Base-by-base conservation (phyloP, 1,140 invertebrate genomes). In the Rhopalosiphum maidis region DNA sequence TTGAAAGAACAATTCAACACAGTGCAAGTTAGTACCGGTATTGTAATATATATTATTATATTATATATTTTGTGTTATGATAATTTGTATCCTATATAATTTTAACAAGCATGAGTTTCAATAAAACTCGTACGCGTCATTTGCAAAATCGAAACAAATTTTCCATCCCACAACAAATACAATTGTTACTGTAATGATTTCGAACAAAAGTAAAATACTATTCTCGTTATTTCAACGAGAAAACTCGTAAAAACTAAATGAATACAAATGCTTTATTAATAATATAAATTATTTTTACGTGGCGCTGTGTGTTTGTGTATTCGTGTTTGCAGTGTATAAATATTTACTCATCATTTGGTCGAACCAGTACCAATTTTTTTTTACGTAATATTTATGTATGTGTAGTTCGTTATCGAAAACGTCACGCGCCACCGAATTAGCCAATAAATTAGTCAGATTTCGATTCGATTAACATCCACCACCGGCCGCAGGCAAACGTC, bases 371-470 rank as follows among this genome's bases (percentile, higher is more conserved):
- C 43, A 30, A 87, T 87, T 46, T 77, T 55, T 55, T 41, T 77
- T 77, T 18, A n/a, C 15, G 30, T 46, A n/a, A 77, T n/a, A 77
- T 77, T 87, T 48, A 46, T 46, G 43, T 87, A 46, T 46, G 43
- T n/a, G 4, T 87, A 25, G 43, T 87, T 87, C 30, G 43, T 87
- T 87, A 87, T 46, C 85, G 85, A 30, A 87, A 30, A 30, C 30
- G 85, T 46, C 85, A 87, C 85, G 85, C 43, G 43, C 85, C 43
- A 25, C 11, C 5, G 8, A 87, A 86, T 86, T 46, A 86, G 9
- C 41, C 23, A 23, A 86, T 86, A 87, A 87, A 87, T 87, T 87
- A 87, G 85, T 87, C 85, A 48, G 43, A 87, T 87, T 87, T 87
- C 43, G 43, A 87, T 87, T 87, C 86, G 86, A 87, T 48, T 48